These are phyloP conservation scores for Neoarius graeffei DNA, from an alignment of 2,113 vertebrate genomes.

Conservation along the genomic window DNA sequence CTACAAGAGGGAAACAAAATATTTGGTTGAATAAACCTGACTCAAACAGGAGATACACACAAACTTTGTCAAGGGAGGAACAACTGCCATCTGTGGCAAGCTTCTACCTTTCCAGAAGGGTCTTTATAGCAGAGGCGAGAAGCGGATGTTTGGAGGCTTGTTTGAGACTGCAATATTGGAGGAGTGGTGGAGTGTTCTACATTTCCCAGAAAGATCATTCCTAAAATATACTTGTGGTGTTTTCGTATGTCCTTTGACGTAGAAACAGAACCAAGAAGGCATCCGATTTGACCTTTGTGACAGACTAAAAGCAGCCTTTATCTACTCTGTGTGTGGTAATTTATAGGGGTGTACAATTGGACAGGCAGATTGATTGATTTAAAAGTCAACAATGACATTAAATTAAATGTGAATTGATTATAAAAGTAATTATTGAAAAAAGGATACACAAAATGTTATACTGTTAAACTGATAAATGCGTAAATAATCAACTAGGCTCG, in stretches of 20 bases:
- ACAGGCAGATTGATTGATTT: background rate
- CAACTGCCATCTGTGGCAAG: slow-evolving; percentile 63
- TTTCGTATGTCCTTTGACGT: slow-evolving; percentile 39
- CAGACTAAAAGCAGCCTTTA: slow-evolving; percentile 46
- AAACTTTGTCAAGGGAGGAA: slow-evolving; percentile 52
- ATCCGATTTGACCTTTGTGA: slow-evolving; percentile 39
- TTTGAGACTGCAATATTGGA: slow-evolving; percentile 61
- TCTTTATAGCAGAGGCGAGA: slow-evolving; percentile 53
- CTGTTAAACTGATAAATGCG: background rate
- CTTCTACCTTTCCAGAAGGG: slow-evolving; percentile 58
- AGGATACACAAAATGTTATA: background rate
- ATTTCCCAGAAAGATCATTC: slow-evolving; percentile 65
- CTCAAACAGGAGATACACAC: slow-evolving; percentile 54
- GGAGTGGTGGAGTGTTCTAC: slow-evolving; percentile 64
- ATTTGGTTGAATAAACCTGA: slow-evolving; percentile 67
- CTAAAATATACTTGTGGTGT: slow-evolving; percentile 37
- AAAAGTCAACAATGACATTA: background rate
- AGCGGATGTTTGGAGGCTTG: slow-evolving; percentile 40
- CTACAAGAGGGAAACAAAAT: slow-evolving; percentile 73
- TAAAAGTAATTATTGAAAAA: background rate
- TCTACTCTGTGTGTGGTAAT: background rate
- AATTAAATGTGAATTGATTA: background rate
- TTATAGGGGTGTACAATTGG: background rate
- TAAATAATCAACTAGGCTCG: background rate
- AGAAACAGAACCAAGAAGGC: slow-evolving; percentile 43